Evolutionary conservation across 30 jellyfish, hydroid and myxozoan genomes (phyloP).

Genomic region (Cassiopea xamachana): DNA sequence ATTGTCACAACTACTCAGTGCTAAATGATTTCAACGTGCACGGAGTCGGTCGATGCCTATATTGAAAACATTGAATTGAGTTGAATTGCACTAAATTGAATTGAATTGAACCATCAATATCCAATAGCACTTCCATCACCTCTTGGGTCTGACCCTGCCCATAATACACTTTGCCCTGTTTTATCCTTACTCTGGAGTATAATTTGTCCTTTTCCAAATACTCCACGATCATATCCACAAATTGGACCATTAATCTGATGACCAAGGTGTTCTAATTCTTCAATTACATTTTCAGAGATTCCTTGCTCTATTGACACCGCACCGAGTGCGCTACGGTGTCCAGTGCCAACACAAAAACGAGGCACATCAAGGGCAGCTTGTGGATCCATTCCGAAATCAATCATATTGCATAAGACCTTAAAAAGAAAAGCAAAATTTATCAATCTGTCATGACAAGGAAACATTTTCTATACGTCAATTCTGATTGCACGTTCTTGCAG

Average conservation of each 20-base stretch:
- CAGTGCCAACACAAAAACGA: conserved; percentile 85
- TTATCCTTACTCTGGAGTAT: conserved; percentile 54
- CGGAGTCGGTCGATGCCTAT: no score
- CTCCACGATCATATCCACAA: conserved; percentile 63
- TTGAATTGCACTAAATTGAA: no score
- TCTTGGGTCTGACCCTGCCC: conserved; percentile 98
- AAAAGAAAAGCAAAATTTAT: background rate
- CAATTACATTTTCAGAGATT: conserved; percentile 67
- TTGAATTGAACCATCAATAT: conserved; percentile 21
- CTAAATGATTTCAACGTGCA: no score
- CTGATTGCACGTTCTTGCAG: background rate
- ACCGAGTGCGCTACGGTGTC: conserved; percentile 76
- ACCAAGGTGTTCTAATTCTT: conserved; percentile 79
- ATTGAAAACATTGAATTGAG: no score
- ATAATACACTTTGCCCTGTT: conserved; percentile 69
- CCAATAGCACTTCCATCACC: conserved; percentile 96
- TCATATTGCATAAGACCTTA: conserved; percentile 89
- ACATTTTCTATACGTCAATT: background rate
- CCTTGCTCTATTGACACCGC: conserved; percentile 83
- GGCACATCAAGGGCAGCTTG: conserved; percentile 88
- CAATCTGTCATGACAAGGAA: background rate
- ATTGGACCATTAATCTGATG: conserved; percentile 74
- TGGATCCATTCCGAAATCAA: conserved; percentile 91
- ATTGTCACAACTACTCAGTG: no score
- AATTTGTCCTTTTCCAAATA: conserved; percentile 93